A percentile compares a stretch with the other conserved stretches of the same genome.
phyloP scores from a whole-genome alignment of 1,140 invertebrate genomes.

The Drosophila burlai region DNA sequence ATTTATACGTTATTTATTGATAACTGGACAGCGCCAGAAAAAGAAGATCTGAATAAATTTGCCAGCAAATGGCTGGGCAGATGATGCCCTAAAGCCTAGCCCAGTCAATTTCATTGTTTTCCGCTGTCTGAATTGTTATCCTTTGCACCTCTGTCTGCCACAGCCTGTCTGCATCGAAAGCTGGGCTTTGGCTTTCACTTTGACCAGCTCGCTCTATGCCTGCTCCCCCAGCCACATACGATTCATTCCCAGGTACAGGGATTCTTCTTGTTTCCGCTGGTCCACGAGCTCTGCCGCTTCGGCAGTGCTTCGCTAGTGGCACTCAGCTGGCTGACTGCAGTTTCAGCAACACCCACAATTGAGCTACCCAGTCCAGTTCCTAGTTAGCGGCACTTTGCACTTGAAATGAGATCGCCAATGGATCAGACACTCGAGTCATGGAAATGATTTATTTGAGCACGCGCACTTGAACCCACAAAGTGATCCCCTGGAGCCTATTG shows the following conservation, averaged over 20 bases:
- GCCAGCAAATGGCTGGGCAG: slow-evolving; percentile 62
- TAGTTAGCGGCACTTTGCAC: slow-evolving; percentile 81
- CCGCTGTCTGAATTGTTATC: slow-evolving; percentile 83
- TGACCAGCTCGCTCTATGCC: slow-evolving; percentile 1
- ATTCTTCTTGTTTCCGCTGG: not conserved
- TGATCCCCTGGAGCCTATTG: slow-evolving; percentile 24
- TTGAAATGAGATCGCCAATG: slow-evolving; percentile 77
- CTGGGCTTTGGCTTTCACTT: slow-evolving; percentile 48
- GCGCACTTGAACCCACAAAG: slow-evolving; percentile 60
- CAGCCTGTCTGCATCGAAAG: not conserved
- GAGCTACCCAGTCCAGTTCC: slow-evolving; percentile 28
- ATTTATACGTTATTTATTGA: slow-evolving; percentile 43
- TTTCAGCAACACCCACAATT: slow-evolving; percentile 71
- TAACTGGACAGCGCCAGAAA: slow-evolving; percentile 50
- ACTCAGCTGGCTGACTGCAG: not conserved
- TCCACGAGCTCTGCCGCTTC: not conserved
- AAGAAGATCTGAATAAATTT: slow-evolving; percentile 55
- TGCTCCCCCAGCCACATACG: slow-evolving; percentile 46
- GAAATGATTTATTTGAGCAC: slow-evolving; percentile 85
- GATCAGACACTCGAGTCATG: slow-evolving; percentile 58
- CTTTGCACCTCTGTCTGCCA: slow-evolving; percentile 10
- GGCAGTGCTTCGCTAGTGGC: slow-evolving; percentile 2
- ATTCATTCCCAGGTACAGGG: slow-evolving; percentile 9
- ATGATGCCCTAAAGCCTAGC: slow-evolving; percentile 66
- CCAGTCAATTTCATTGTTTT: slow-evolving; percentile 84